These are phyloP conservation scores for Papilio machaon DNA, from an alignment of 1,140 invertebrate genomes.

Conservation along the genomic window DNA sequence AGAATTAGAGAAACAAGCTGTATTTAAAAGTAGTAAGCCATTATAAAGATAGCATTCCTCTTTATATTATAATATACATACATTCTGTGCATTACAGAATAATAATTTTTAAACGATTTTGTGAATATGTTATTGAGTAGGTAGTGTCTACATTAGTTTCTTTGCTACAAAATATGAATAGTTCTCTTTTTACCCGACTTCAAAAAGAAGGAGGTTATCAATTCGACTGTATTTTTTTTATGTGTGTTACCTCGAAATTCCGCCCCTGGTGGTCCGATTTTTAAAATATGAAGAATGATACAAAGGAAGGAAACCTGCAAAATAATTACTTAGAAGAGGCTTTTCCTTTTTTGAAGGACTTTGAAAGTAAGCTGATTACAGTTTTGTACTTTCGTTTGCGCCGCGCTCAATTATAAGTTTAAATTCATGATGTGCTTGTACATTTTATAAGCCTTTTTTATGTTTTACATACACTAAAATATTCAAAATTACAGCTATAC, in stretches of 20 bases:
- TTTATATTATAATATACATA: too few relatives aligned
- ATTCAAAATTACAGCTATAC: too few relatives aligned
- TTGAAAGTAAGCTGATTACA: conserved; percentile 17
- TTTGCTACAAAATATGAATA: neutral
- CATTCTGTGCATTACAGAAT: neutral
- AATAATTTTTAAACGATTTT: neutral
- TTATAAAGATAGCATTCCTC: neutral
- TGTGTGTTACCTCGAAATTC: too few relatives aligned
- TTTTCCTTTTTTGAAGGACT: conserved; percentile 1
- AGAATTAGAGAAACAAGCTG: too few relatives aligned
- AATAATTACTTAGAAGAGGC: conserved; percentile 3
- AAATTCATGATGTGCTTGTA: neutral
- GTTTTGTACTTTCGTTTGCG: neutral
- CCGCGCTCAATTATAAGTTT: neutral
- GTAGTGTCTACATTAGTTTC: neutral
- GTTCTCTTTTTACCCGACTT: too few relatives aligned
- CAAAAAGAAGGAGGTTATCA: too few relatives aligned
- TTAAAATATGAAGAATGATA: neutral
- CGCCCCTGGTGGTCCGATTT: too few relatives aligned
- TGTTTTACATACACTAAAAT: neutral
- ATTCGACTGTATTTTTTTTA: too few relatives aligned
- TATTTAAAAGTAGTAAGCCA: too few relatives aligned
- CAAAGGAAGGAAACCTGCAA: neutral
- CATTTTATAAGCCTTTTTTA: neutral
- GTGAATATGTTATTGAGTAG: neutral